Evolutionary conservation across 2,113 vertebrate species (phyloP).

Genomic region (Crotalus tigris): DNA sequence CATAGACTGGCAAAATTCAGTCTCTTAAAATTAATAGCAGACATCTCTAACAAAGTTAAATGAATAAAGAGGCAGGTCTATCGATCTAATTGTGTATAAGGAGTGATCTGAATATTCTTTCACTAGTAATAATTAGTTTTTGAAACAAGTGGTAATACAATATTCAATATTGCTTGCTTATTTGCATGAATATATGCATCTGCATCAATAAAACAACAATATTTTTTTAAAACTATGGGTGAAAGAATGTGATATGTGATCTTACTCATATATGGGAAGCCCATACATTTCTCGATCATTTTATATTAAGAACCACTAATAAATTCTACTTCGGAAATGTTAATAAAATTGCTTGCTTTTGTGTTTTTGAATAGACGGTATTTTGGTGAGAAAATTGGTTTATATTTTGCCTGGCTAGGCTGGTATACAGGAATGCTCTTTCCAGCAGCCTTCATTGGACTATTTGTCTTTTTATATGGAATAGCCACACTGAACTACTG

Average conservation of each 20-base stretch:
- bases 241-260: neutral
- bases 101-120: neutral
- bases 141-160: neutral
- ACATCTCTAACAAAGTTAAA: neutral
- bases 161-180: neutral
- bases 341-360: slow-evolving; percentile 40
- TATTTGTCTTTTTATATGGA: slow-evolving; percentile 92
- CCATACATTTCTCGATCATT: neutral
- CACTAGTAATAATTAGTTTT: neutral
- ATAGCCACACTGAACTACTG: slow-evolving; percentile 87
- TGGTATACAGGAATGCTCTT: slow-evolving; percentile 98
- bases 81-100: neutral
- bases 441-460: slow-evolving; percentile 90
- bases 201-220: accelerated
- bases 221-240: neutral
- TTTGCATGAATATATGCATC: neutral
- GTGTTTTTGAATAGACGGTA: slow-evolving; percentile 80
- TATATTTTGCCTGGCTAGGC: slow-evolving; percentile 96
- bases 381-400: slow-evolving; percentile 95
- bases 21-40: neutral
- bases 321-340: neutral
- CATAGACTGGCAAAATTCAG: neutral
- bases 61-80: neutral
- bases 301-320: slow-evolving; percentile 3
- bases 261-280: neutral